Evolutionary conservation across 2,113 vertebrate species (phyloP).

Genomic region (Gorilla gorilla): DNA sequence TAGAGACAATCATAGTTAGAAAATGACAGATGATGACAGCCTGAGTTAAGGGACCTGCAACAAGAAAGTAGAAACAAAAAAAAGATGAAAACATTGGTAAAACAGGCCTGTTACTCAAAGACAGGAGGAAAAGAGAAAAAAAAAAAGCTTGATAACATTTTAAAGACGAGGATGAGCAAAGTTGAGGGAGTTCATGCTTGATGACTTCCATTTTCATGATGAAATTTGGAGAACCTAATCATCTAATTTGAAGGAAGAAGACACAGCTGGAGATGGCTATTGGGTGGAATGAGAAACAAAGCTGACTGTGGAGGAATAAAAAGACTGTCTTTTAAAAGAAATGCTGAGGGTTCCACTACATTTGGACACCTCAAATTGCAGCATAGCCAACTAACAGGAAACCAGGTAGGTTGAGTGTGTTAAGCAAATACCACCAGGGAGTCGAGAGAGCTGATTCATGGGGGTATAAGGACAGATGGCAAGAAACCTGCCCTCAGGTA

Average conservation of each 20-base stretch:
- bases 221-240: neutral
- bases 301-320: neutral
- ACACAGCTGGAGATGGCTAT: neutral
- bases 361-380: neutral
- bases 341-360: neutral
- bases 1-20: neutral
- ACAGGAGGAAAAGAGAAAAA: conserved; percentile 8
- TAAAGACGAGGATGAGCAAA: conserved; percentile 35
- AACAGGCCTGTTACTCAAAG: neutral
- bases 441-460: neutral
- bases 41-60: neutral
- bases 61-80: conserved; percentile 8
- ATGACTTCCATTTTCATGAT: neutral
- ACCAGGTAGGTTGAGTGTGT: neutral
- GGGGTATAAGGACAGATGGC: neutral
- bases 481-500: neutral
- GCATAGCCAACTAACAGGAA: neutral
- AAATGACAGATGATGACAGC: conserved; percentile 17
- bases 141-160: conserved; percentile 1
- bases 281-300: neutral
- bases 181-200: neutral
- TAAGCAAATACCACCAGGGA: neutral
- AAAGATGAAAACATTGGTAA: neutral
- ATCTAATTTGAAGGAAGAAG: neutral
- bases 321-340: conserved; percentile 23